These are phyloP conservation scores for Centruroides vittatus DNA, from an alignment of 1,140 invertebrate genomes.

Conservation along the genomic window DNA sequence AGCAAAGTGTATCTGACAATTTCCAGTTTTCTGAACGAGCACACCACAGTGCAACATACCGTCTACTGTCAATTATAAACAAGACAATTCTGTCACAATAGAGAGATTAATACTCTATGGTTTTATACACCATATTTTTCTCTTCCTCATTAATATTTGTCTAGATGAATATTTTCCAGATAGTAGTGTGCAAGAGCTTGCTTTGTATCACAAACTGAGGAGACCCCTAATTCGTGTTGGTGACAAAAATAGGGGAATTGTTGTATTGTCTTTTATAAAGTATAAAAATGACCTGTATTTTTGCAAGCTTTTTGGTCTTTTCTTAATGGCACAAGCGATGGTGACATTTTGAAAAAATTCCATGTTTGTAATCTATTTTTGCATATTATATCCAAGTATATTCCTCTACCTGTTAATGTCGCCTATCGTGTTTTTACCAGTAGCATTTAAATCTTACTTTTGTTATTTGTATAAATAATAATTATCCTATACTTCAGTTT, in stretches of 20 bases:
- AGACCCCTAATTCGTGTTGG: background rate
- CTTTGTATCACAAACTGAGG: constrained; percentile 15
- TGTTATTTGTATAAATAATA: too few relatives aligned
- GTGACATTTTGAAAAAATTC: background rate
- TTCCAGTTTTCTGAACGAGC: too few relatives aligned
- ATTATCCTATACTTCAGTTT: too few relatives aligned
- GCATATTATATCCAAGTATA: background rate
- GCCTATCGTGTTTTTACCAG: too few relatives aligned
- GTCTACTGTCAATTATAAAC: too few relatives aligned
- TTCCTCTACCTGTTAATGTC: background rate
- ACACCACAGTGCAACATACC: too few relatives aligned
- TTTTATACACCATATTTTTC: too few relatives aligned
- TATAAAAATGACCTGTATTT: constrained; percentile 11
- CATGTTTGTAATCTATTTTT: constrained; percentile 8
- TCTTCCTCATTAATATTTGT: too few relatives aligned
- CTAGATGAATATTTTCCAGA: background rate
- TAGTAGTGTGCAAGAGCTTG: background rate
- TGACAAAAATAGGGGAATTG: background rate
- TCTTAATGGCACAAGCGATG: constrained; percentile 1
- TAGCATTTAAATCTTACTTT: too few relatives aligned
- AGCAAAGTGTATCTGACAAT: too few relatives aligned
- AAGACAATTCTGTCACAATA: too few relatives aligned
- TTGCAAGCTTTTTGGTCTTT: constrained; percentile 8
- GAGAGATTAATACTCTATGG: too few relatives aligned
- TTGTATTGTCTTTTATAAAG: constrained; percentile 2